A percentile compares a stretch with the other conserved stretches of the same genome.
phyloP scores from a whole-genome alignment of 2,113 vertebrate genomes.

The Tonatia bakeri region DNA sequence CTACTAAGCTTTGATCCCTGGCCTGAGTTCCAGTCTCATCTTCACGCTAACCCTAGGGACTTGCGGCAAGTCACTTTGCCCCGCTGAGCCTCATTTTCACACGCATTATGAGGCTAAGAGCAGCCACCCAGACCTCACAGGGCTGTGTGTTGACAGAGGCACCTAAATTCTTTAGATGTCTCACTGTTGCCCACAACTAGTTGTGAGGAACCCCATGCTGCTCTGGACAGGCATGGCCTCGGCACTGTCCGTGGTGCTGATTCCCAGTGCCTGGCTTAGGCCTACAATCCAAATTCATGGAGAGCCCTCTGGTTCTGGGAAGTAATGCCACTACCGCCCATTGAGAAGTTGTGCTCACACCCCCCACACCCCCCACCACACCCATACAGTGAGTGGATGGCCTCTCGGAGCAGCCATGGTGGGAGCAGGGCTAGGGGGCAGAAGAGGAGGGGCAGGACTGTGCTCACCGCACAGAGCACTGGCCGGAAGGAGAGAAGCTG shows the following conservation, averaged over 20 bases:
- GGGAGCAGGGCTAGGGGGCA: neutral
- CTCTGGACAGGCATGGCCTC: accelerated
- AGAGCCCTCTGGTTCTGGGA: neutral
- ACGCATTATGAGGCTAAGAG: neutral
- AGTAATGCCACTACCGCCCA: neutral
- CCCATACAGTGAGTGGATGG: no score
- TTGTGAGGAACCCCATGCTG: accelerated
- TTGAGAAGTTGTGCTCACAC: neutral
- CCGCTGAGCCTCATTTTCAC: neutral
- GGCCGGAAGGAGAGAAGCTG: conserved; percentile 96
- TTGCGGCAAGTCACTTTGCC: neutral
- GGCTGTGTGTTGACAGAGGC: neutral
- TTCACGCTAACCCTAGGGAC: neutral
- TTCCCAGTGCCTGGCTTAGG: accelerated
- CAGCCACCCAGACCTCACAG: neutral
- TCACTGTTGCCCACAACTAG: neutral
- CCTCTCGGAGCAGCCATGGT: neutral
- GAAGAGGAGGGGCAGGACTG: no score
- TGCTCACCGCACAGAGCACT: conserved; percentile 92
- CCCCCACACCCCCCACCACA: neutral
- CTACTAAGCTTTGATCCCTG: neutral
- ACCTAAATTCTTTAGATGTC: neutral
- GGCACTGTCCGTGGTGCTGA: conserved; percentile 63
- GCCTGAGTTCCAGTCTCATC: neutral
- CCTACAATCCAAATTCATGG: neutral